phyloP scores from a whole-genome alignment of 1,140 invertebrate species.

The Zaprionus lachaisei region DNA sequence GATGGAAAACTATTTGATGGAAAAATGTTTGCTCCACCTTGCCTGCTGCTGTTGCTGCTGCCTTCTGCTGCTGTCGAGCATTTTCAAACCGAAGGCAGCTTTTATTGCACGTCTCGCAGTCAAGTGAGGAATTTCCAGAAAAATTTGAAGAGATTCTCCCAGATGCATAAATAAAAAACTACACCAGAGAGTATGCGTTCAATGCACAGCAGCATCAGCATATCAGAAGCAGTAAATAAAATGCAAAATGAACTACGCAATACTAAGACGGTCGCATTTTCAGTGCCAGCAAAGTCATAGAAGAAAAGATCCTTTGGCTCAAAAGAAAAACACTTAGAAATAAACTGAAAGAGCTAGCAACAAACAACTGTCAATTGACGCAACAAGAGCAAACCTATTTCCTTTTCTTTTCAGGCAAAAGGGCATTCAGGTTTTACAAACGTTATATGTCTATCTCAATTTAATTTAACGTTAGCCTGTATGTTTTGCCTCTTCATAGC shows the following conservation, averaged over 20 bases:
- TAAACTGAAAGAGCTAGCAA: background rate
- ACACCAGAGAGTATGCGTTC: background rate
- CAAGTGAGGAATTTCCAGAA: conserved; percentile 31
- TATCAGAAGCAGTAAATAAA: conserved; percentile 2
- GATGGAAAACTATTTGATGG: conserved; percentile 12
- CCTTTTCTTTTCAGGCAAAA: background rate
- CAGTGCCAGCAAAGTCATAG: background rate
- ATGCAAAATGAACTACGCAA: conserved; percentile 1
- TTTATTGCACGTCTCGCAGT: conserved; percentile 25
- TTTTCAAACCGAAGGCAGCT: conserved; percentile 7
- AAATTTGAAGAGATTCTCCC: background rate
- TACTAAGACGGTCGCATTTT: background rate
- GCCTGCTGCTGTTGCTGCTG: background rate
- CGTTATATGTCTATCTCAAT: no score
- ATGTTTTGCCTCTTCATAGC: no score
- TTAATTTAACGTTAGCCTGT: no score
- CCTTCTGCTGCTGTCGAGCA: conserved; percentile 21
- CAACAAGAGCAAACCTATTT: background rate
- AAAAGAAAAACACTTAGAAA: background rate
- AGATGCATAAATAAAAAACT: conserved; percentile 9
- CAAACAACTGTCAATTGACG: background rate
- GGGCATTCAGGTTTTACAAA: background rate
- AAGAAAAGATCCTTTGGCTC: background rate
- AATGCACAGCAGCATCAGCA: background rate
- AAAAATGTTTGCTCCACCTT: conserved; percentile 27